Evolutionary conservation across 1,140 invertebrate species (phyloP).

Genomic region (Drosophila triauraria): DNA sequence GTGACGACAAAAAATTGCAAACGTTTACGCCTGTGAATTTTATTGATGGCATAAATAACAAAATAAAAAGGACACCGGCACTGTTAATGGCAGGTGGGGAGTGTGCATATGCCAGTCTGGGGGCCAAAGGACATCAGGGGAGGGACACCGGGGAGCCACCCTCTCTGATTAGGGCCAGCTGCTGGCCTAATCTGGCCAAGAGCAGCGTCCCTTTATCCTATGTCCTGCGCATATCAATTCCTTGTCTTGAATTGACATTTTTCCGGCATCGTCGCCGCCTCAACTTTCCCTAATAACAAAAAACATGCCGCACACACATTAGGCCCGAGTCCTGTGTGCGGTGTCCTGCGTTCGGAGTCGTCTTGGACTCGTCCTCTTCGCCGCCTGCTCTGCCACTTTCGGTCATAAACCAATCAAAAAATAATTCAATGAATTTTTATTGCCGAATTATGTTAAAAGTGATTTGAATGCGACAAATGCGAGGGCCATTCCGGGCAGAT

Average conservation of each 20-base stretch:
- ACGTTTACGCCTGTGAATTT: conserved; percentile 59
- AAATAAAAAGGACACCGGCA: conserved; percentile 45
- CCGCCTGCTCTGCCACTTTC: neutral
- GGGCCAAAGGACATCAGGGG: neutral
- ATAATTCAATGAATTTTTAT: conserved; percentile 82
- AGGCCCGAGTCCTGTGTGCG: conserved; percentile 7
- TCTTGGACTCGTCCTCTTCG: neutral
- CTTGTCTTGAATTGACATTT: conserved; percentile 61
- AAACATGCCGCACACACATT: conserved; percentile 49
- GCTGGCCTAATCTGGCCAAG: conserved; percentile 41
- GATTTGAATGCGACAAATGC: conserved; percentile 73
- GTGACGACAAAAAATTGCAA: conserved; percentile 46
- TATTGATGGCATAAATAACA: conserved; percentile 72
- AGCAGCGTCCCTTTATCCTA: conserved; percentile 36
- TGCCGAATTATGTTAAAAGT: conserved; percentile 78
- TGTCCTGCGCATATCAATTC: conserved; percentile 67
- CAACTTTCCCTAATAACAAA: conserved; percentile 66
- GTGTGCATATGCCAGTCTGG: conserved; percentile 24
- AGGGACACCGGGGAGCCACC: neutral
- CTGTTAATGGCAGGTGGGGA: conserved; percentile 42
- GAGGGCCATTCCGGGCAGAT: conserved; percentile 42
- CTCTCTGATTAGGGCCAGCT: conserved; percentile 24
- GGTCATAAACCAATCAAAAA: conserved; percentile 74
- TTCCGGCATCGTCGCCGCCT: conserved; percentile 15
- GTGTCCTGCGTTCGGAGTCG: too few species aligned